phyloP scores from a whole-genome alignment of 2,113 vertebrate species.

The Chaetodon trifascialis region DNA sequence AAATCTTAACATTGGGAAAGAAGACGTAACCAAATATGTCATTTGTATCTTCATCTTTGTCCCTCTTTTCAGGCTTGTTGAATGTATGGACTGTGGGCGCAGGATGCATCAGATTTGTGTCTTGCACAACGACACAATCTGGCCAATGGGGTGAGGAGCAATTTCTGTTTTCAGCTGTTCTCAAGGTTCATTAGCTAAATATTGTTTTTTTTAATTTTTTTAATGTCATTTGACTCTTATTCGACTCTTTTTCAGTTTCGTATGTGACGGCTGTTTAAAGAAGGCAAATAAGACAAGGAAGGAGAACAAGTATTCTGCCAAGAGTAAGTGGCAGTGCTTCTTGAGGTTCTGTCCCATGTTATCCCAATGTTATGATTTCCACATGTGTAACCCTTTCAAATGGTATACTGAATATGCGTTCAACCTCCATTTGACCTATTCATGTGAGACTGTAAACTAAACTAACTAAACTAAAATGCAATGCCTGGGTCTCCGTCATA shows the following conservation, averaged over 20 bases:
- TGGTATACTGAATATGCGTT: too few relatives aligned
- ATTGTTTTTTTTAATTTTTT: neutral
- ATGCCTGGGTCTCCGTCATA: neutral
- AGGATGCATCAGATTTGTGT: conserved; percentile 99
- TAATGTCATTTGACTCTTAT: neutral
- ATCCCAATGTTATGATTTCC: too few relatives aligned
- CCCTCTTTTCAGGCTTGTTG: conserved; percentile 89
- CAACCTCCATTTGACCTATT: too few relatives aligned
- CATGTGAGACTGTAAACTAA: too few relatives aligned
- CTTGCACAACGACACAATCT: conserved; percentile 96
- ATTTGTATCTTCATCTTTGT: neutral
- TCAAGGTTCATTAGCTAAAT: neutral
- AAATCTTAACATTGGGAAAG: neutral
- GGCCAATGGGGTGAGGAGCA: conserved; percentile 91
- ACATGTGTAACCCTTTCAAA: too few relatives aligned
- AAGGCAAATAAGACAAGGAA: conserved; percentile 94
- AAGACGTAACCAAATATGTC: neutral
- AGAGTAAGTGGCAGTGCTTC: conserved; percentile 88
- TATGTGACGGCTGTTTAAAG: conserved; percentile 96
- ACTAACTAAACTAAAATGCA: neutral
- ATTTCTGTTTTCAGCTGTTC: neutral
- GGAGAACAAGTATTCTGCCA: conserved; percentile 98
- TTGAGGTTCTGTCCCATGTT: neutral
- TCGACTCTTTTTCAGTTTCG: conserved; percentile 84
- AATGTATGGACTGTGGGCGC: conserved; percentile 97